Evolutionary conservation across 2,888 invertebrate species (phyloP).

Genomic region (Andrena fulva): DNA sequence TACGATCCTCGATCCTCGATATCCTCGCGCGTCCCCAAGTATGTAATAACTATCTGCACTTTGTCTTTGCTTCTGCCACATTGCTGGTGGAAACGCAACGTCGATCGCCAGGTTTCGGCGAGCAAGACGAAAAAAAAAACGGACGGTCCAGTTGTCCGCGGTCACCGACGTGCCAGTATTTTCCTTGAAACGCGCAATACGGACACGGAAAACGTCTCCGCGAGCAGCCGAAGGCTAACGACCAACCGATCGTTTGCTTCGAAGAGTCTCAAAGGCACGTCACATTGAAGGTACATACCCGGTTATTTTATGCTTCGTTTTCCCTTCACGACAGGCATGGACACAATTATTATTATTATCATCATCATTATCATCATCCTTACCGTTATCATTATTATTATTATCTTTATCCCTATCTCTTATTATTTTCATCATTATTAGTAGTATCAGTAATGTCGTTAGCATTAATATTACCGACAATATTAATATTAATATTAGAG

Average conservation of each 20-base stretch:
- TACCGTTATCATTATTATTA: constrained; percentile 23
- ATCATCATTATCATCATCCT: constrained; percentile 12
- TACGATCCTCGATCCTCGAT: constrained; percentile 6
- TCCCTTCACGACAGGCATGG: constrained; percentile 58
- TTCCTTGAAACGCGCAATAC: constrained; percentile 65
- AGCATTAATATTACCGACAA: constrained; percentile 25
- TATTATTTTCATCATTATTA: constrained; percentile 32
- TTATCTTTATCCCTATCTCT: constrained; percentile 21
- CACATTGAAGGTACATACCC: constrained; percentile 64
- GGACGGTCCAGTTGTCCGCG: constrained; percentile 14
- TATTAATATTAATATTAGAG: constrained; percentile 32
- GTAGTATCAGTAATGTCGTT: constrained; percentile 27
- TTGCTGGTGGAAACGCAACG: constrained; percentile 6
- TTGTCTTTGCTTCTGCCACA: too few relatives aligned
- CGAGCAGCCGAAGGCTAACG: constrained; percentile 42
- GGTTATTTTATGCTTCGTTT: constrained; percentile 56
- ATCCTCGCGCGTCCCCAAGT: background rate
- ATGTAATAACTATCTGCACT: too few relatives aligned
- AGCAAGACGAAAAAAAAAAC: too few relatives aligned
- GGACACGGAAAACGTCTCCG: constrained; percentile 35
- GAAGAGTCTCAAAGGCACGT: constrained; percentile 70
- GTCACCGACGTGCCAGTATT: constrained; percentile 6
- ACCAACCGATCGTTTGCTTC: constrained; percentile 56
- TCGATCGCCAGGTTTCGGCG: constrained; percentile 39
- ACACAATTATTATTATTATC: constrained; percentile 41